phyloP scores from a whole-genome alignment of 2,113 vertebrate species.

The Poeciliopsis occidentalis region DNA sequence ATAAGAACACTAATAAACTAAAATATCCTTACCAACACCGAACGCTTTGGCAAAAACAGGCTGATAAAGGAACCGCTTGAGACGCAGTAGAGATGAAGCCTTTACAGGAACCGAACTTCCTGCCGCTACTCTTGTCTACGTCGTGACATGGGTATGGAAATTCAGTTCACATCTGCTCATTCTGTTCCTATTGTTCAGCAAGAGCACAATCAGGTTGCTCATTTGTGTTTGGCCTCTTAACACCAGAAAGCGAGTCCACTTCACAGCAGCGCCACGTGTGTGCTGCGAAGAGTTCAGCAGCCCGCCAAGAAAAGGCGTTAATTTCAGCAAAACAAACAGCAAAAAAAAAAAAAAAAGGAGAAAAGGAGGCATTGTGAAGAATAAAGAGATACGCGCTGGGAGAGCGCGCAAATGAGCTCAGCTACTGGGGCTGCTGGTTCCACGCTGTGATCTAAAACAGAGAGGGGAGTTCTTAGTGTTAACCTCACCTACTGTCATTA shows the following conservation, averaged over 20 bases:
- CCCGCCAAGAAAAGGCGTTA: slow-evolving; percentile 7
- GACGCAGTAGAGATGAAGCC: no score
- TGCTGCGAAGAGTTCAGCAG: slow-evolving; percentile 12
- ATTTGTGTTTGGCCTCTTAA: background rate
- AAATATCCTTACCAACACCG: background rate
- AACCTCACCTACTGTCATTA: slow-evolving; percentile 70
- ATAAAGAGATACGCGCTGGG: slow-evolving; percentile 31
- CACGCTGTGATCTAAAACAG: slow-evolving; percentile 65
- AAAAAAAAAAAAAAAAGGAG: background rate
- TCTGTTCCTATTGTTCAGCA: slow-evolving; percentile 40
- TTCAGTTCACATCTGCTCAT: slow-evolving; percentile 38
- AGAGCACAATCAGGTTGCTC: slow-evolving; percentile 36
- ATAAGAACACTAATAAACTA: no score
- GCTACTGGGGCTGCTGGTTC: slow-evolving; percentile 33
- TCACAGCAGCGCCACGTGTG: slow-evolving; percentile 8
- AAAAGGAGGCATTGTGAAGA: slow-evolving; percentile 25
- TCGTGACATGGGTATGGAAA: slow-evolving; percentile 11
- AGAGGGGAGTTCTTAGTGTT: slow-evolving; percentile 57
- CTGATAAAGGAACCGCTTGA: background rate
- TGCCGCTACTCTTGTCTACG: slow-evolving; percentile 14
- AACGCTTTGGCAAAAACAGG: background rate
- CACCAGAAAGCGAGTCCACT: slow-evolving; percentile 19
- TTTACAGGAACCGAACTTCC: no score
- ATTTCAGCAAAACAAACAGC: slow-evolving; percentile 24
- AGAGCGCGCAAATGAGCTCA: slow-evolving; percentile 52